phyloP scores from a whole-genome alignment of 2,797 vertebrate species.

The Adelosebastes latens region DNA sequence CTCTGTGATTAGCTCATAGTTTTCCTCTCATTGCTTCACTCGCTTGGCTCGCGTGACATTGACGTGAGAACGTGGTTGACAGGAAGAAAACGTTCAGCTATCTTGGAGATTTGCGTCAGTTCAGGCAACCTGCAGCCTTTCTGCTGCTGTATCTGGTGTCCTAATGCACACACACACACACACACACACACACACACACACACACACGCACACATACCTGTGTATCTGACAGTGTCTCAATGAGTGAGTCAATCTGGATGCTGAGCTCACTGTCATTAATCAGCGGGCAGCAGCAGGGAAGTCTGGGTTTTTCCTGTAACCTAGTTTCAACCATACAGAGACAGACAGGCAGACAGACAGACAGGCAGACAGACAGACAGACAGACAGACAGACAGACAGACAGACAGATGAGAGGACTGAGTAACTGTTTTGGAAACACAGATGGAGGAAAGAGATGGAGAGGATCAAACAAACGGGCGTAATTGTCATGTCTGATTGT shows the following conservation, averaged over 20 bases:
- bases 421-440: background rate
- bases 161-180: background rate
- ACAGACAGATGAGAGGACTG: background rate
- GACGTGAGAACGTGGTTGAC: constrained; percentile 51
- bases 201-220: constrained; percentile 1
- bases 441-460: background rate
- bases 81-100: constrained; percentile 48
- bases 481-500: constrained; percentile 30
- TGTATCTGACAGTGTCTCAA: constrained; percentile 25
- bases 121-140: constrained; percentile 34
- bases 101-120: constrained; percentile 57
- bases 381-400: background rate
- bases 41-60: constrained; percentile 45
- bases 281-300: constrained; percentile 34
- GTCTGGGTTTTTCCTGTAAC: constrained; percentile 63
- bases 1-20: constrained; percentile 60
- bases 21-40: constrained; percentile 57
- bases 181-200: background rate
- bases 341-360: background rate
- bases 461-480: background rate
- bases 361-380: background rate
- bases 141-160: constrained; percentile 33
- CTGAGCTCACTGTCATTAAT: constrained; percentile 65
- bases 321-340: constrained; percentile 51
- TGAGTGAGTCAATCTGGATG: constrained; percentile 45